These are phyloP conservation scores for Tauraco erythrolophus DNA, from an alignment of 2,113 vertebrate species.

Conservation along the genomic window DNA sequence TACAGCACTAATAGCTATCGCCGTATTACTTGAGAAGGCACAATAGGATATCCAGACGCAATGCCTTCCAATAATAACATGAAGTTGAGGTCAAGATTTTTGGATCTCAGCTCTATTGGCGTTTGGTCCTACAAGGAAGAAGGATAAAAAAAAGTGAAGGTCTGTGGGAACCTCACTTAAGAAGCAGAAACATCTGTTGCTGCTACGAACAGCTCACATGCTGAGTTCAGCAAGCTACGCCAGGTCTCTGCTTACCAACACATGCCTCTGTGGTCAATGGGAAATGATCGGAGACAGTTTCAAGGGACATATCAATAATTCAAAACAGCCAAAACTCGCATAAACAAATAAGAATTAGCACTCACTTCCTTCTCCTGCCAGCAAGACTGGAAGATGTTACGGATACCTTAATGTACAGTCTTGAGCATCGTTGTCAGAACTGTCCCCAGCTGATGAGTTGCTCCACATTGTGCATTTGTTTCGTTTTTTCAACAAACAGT, in stretches of 20 bases:
- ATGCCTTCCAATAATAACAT: slow-evolving; percentile 41
- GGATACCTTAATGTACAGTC: not conserved
- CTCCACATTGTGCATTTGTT: not conserved
- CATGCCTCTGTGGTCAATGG: slow-evolving; percentile 26
- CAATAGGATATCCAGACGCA: not conserved
- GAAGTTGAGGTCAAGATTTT: slow-evolving; percentile 47
- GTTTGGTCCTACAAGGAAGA: slow-evolving; percentile 32
- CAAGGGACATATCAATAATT: slow-evolving; percentile 55
- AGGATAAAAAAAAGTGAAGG: not conserved
- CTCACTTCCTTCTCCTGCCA: not conserved
- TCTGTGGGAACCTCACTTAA: not conserved
- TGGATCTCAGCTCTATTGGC: slow-evolving; percentile 37
- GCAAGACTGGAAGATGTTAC: slow-evolving; percentile 31
- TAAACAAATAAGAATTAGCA: slow-evolving; percentile 31
- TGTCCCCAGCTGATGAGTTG: not conserved
- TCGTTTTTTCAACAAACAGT: not conserved
- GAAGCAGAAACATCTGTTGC: slow-evolving; percentile 76
- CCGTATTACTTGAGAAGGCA: slow-evolving; percentile 22
- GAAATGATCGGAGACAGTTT: slow-evolving; percentile 34
- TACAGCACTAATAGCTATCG: slow-evolving; percentile 12
- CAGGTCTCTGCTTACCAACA: slow-evolving; percentile 32
- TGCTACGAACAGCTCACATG: slow-evolving; percentile 13
- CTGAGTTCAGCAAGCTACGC: slow-evolving; percentile 48
- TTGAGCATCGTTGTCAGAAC: not conserved
- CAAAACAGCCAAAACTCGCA: slow-evolving; percentile 25